A percentile compares a stretch with the other conserved stretches of the same genome.
Evolutionary conservation across 2,797 vertebrate species (phyloP).

Genomic region (Antennarius maculatus): DNA sequence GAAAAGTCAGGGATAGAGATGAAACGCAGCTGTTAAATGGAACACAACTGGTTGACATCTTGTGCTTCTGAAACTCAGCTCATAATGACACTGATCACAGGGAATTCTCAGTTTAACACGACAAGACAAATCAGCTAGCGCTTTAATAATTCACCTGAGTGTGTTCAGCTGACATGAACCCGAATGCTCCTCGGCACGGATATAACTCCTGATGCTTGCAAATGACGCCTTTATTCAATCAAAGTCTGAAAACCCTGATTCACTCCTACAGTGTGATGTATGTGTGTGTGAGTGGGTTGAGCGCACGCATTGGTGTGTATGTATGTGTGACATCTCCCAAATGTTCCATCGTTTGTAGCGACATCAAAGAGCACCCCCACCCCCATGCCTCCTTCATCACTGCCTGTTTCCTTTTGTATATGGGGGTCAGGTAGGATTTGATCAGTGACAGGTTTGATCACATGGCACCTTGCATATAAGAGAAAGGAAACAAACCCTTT

Average conservation of each 20-base stretch:
- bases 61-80: constrained; percentile 54
- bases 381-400: constrained; percentile 30
- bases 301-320: constrained; percentile 52
- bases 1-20: constrained; percentile 44
- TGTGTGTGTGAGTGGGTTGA: constrained; percentile 42
- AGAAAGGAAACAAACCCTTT: constrained; percentile 69
- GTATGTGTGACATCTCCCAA: constrained; percentile 70
- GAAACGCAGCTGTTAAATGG: constrained; percentile 65
- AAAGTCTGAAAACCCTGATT: constrained; percentile 53
- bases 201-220: constrained; percentile 70
- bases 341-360: constrained; percentile 79
- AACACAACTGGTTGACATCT: constrained; percentile 71
- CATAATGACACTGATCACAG: constrained; percentile 78
- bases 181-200: constrained; percentile 29
- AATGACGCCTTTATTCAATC: constrained; percentile 73
- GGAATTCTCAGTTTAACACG: constrained; percentile 69
- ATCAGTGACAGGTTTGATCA: constrained; percentile 84
- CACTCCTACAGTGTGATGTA: constrained; percentile 48
- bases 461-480: constrained; percentile 60
- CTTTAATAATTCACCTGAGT: constrained; percentile 78
- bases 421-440: constrained; percentile 79
- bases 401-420: constrained; percentile 66
- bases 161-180: constrained; percentile 59
- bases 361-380: constrained; percentile 77
- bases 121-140: constrained; percentile 72